phyloP scores from a whole-genome alignment of 2,888 invertebrate genomes.

The Nemotelus nigrinus region DNA sequence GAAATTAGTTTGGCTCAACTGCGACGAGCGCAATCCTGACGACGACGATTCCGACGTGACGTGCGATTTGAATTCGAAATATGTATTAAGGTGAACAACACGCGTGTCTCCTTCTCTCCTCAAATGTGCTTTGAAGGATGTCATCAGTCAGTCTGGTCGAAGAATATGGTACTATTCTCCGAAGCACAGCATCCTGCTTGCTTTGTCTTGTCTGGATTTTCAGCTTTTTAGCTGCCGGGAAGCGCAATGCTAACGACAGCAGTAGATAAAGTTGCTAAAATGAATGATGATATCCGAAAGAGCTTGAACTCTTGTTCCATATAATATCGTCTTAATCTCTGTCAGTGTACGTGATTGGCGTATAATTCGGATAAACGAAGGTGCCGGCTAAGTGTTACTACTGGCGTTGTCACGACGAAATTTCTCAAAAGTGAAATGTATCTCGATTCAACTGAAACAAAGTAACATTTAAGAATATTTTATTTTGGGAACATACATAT shows the following conservation, averaged over 20 bases:
- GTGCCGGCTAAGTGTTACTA: too few relatives aligned
- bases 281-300: slow-evolving; percentile 17
- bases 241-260: slow-evolving; percentile 11
- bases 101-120: too few relatives aligned
- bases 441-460: too few relatives aligned
- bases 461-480: too few relatives aligned
- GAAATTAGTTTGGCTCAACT: slow-evolving; percentile 5
- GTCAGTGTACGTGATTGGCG: slow-evolving; percentile 16
- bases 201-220: background rate
- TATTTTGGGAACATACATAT: too few relatives aligned
- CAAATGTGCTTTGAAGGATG: too few relatives aligned
- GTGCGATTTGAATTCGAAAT: background rate
- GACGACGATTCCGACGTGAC: slow-evolving; percentile 9
- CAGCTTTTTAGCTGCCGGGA: background rate
- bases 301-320: slow-evolving; percentile 12
- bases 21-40: background rate
- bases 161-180: too few relatives aligned
- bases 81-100: too few relatives aligned
- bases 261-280: background rate
- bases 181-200: too few relatives aligned
- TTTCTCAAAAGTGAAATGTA: too few relatives aligned
- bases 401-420: too few relatives aligned
- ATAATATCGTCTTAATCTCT: slow-evolving; percentile 23
- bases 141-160: too few relatives aligned
- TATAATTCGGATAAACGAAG: background rate